These are phyloP conservation scores for Sebastes matsubarae DNA, from an alignment of 2,797 vertebrate species.

Conservation along the genomic window DNA sequence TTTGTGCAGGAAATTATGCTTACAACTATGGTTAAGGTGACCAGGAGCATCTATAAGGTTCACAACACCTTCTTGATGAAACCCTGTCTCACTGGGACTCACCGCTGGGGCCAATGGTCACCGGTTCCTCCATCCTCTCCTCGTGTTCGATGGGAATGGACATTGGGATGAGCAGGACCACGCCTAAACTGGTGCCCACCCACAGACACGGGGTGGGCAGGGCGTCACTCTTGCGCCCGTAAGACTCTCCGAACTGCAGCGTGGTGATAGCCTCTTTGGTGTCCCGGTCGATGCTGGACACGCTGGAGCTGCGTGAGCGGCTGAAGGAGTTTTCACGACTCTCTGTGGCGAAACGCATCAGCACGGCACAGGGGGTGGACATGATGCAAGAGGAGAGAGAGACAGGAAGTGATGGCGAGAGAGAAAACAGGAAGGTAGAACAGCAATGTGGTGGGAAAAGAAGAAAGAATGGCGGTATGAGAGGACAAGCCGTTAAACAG, in stretches of 20 bases:
- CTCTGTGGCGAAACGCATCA: slow-evolving; percentile 79
- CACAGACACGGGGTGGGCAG: slow-evolving; percentile 91
- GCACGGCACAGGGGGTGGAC: not conserved
- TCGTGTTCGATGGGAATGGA: slow-evolving; percentile 90
- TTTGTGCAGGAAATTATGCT: not conserved
- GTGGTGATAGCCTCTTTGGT: slow-evolving; percentile 95
- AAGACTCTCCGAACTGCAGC: slow-evolving; percentile 94
- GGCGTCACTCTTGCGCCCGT: slow-evolving; percentile 87
- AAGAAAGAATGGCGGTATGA: slow-evolving; percentile 14
- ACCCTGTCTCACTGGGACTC: slow-evolving; percentile 63
- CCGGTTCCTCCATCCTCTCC: slow-evolving; percentile 89
- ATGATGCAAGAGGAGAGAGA: slow-evolving; percentile 9
- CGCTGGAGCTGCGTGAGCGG: slow-evolving; percentile 96
- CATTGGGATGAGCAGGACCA: slow-evolving; percentile 91
- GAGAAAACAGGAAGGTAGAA: not conserved
- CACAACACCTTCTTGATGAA: not conserved
- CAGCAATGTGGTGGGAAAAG: not conserved
- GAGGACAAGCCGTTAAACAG: slow-evolving; percentile 8
- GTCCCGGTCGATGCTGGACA: slow-evolving; percentile 98
- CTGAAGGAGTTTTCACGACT: slow-evolving; percentile 96
- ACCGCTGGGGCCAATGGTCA: slow-evolving; percentile 91
- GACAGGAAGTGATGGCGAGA: not conserved
- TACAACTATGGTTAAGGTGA: not conserved
- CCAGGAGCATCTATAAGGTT: not conserved
- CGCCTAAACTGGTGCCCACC: slow-evolving; percentile 95